A percentile compares a stretch with the other conserved stretches of the same genome.
These are phyloP conservation scores for Arizona elegans DNA, from an alignment of 2,113 vertebrate genomes.

Conservation along the genomic window DNA sequence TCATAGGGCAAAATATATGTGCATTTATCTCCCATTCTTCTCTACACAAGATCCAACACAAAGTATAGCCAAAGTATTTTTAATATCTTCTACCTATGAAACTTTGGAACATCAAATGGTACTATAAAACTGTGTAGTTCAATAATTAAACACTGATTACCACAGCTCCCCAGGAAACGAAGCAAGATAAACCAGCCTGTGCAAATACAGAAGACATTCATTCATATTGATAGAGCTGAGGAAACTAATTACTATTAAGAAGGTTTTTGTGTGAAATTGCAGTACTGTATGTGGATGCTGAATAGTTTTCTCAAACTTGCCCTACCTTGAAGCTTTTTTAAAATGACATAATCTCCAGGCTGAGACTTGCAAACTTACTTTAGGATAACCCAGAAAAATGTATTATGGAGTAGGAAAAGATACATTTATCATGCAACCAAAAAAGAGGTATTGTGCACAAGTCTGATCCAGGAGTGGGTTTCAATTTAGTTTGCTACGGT, in stretches of 20 bases:
- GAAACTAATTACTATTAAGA: neutral
- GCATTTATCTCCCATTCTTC: neutral
- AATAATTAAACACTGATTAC: conserved; percentile 16
- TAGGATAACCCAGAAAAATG: neutral
- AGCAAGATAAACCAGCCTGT: conserved; percentile 26
- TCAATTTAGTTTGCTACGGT: no score
- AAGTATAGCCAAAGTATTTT: neutral
- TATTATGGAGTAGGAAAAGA: neutral
- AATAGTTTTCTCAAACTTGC: conserved; percentile 12
- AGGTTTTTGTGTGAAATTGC: neutral
- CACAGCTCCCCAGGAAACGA: conserved; percentile 8
- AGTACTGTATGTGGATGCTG: neutral
- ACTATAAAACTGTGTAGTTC: neutral
- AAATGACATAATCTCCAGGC: neutral
- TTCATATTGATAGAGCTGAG: conserved; percentile 24
- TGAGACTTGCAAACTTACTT: neutral
- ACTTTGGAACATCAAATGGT: neutral
- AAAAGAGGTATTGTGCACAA: neutral
- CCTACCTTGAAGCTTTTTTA: neutral
- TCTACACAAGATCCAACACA: neutral
- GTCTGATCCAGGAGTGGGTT: neutral
- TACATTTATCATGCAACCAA: neutral
- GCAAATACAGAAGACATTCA: neutral
- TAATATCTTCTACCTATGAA: neutral
- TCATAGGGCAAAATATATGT: neutral